Conservation (phyloP, 1,140 invertebrate species). For the Lepidotrigona ventralis region DNA sequence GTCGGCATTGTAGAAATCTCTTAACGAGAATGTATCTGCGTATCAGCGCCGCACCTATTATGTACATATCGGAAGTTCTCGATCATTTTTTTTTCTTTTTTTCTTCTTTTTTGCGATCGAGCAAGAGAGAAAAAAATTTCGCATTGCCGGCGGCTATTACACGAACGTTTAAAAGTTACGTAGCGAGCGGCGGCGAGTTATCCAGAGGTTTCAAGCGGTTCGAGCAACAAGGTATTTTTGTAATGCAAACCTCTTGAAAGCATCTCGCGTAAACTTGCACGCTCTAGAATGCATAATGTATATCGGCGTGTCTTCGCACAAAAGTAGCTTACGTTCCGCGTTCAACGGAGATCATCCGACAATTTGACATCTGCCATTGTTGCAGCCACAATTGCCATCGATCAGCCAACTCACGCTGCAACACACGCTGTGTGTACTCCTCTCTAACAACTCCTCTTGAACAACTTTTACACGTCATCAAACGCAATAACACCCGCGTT, state of each 20-base stretch:
- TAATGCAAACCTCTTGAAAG: slow-evolving; percentile 26
- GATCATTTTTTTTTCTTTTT: background rate
- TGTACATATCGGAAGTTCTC: background rate
- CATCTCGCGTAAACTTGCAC: slow-evolving; percentile 24
- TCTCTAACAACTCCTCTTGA: background rate
- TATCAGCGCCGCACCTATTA: too few species aligned
- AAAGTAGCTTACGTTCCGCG: slow-evolving; percentile 1
- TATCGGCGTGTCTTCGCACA: slow-evolving; percentile 21
- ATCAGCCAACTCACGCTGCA: background rate
- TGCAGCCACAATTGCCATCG: slow-evolving; percentile 5
- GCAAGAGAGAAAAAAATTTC: background rate
- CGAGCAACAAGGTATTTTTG: slow-evolving; percentile 11
- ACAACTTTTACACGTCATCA: background rate
- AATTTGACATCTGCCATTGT: slow-evolving; percentile 40
- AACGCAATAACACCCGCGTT: background rate
- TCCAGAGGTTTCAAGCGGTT: background rate
- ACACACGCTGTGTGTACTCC: background rate
- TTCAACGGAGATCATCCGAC: slow-evolving; percentile 25
- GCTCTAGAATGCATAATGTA: slow-evolving; percentile 39
- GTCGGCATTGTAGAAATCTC: too few species aligned
- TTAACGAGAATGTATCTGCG: too few species aligned
- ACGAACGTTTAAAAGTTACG: background rate
- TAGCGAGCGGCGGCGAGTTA: background rate
- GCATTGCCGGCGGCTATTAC: background rate
- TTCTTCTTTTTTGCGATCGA: background rate